phyloP scores from a whole-genome alignment of 2,113 vertebrate genomes.

The Galemys pyrenaicus region DNA sequence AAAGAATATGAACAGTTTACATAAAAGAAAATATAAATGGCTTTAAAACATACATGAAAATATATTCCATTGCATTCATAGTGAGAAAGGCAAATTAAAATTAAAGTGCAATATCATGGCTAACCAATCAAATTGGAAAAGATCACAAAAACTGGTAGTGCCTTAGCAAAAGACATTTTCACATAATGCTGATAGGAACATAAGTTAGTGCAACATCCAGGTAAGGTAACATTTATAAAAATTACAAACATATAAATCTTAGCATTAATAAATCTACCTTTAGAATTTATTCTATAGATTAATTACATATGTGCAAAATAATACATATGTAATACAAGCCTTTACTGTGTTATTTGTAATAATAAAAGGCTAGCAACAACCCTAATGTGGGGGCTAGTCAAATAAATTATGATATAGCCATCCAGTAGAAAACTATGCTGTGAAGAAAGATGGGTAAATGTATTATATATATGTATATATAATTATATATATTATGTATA shows the following conservation, averaged over 20 bases:
- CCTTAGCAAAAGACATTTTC: slow-evolving; percentile 18
- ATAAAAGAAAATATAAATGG: slow-evolving; percentile 26
- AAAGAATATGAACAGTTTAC: slow-evolving; percentile 20
- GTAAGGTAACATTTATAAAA: slow-evolving; percentile 28
- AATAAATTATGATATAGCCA: background rate
- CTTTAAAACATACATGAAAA: slow-evolving; percentile 22
- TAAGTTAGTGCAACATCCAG: background rate
- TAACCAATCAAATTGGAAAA: slow-evolving; percentile 30
- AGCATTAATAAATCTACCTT: slow-evolving; percentile 38
- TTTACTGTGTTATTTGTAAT: background rate
- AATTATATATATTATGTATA: background rate
- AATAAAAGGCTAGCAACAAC: background rate
- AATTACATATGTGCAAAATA: slow-evolving; percentile 30
- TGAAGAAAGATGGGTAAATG: background rate
- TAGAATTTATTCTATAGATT: slow-evolving; percentile 4
- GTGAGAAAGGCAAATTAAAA: slow-evolving; percentile 40
- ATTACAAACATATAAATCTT: background rate
- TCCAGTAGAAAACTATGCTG: background rate
- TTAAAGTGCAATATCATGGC: background rate
- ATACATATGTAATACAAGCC: background rate
- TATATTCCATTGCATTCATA: background rate
- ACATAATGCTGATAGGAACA: background rate
- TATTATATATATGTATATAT: background rate
- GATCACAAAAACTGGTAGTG: background rate
- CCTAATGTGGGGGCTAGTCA: background rate